These are phyloP conservation scores for Drosophila azteca DNA, from an alignment of 1,140 invertebrate species.

Conservation along the genomic window DNA sequence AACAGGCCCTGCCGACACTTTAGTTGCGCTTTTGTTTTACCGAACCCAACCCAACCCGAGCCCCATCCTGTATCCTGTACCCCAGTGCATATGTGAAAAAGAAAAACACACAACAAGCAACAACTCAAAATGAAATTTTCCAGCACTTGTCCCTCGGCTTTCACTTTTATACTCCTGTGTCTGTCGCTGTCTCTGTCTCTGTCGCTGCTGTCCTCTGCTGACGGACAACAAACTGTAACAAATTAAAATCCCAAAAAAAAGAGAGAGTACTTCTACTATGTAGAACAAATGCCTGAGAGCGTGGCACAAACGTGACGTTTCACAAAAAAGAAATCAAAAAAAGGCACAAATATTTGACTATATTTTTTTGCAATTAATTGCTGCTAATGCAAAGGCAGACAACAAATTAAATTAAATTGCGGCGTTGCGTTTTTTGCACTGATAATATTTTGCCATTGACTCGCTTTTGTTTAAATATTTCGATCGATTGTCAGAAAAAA, in stretches of 20 bases:
- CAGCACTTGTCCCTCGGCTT: constrained; percentile 52
- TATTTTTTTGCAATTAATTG: constrained; percentile 21
- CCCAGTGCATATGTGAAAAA: constrained; percentile 45
- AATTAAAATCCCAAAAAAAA: constrained; percentile 66
- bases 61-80: neutral
- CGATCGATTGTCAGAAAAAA: too few relatives aligned
- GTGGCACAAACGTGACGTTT: constrained; percentile 12
- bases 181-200: neutral
- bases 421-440: neutral
- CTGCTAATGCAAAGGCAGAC: neutral
- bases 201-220: constrained; percentile 18
- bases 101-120: constrained; percentile 45
- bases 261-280: constrained; percentile 15
- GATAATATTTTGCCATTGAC: neutral
- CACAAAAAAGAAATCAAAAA: neutral
- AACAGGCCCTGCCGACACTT: constrained; percentile 65
- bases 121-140: constrained; percentile 71
- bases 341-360: neutral
- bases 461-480: too few relatives aligned
- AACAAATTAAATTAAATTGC: neutral
- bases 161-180: constrained; percentile 38
- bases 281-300: constrained; percentile 14
- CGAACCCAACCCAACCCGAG: too few relatives aligned
- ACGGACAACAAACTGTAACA: constrained; percentile 46
- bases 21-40: constrained; percentile 42